Evolutionary conservation across 2,797 vertebrate genomes (phyloP).

Genomic region (Tenualosa thibaudeaui): DNA sequence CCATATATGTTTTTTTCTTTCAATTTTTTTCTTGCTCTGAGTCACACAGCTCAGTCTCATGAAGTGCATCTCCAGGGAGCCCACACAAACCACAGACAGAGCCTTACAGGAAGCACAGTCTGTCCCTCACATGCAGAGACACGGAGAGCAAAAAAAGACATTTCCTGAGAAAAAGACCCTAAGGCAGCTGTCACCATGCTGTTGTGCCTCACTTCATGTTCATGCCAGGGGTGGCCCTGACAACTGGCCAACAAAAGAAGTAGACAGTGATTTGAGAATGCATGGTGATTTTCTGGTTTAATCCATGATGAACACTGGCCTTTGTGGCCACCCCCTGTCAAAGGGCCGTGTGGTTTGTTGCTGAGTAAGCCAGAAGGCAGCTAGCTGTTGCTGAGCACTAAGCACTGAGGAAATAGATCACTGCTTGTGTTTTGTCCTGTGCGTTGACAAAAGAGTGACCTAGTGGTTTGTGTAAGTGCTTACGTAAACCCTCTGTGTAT

Average conservation of each 20-base stretch:
- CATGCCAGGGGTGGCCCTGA: background rate
- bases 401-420: background rate
- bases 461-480: background rate
- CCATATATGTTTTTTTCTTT: background rate
- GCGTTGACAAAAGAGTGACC: background rate
- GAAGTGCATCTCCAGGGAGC: background rate
- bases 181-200: background rate
- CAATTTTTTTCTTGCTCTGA: background rate
- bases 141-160: background rate
- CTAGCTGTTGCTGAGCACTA: background rate
- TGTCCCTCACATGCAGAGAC: background rate
- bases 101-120: background rate
- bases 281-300: background rate
- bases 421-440: background rate
- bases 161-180: background rate
- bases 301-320: background rate
- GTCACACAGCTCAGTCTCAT: background rate
- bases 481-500: background rate
- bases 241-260: background rate
- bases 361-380: background rate
- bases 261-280: background rate
- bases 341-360: background rate
- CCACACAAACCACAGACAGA: conserved; percentile 2
- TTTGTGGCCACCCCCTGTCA: too few relatives aligned
- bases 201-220: background rate